Percentiles rank a stretch among this genome's conserved stretches.
These are phyloP conservation scores for Stegophylla sp. DNA, from an alignment of 2,888 invertebrate genomes.

Conservation along the genomic window DNA sequence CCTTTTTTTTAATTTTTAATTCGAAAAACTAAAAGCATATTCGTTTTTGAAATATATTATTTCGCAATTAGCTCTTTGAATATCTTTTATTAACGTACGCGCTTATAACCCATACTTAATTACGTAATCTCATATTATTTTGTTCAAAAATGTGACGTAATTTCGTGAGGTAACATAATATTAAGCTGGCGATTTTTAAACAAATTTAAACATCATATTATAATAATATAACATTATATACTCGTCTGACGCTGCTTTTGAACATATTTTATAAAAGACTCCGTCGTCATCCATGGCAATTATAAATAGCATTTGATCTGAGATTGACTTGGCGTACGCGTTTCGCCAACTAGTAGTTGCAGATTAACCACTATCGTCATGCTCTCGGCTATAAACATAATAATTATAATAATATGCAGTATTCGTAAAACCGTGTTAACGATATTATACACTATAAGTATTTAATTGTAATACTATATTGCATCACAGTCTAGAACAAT, in stretches of 20 bases:
- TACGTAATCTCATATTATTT: too few relatives aligned
- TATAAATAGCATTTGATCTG: background rate
- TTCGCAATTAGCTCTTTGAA: too few relatives aligned
- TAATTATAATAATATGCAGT: too few relatives aligned
- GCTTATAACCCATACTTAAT: too few relatives aligned
- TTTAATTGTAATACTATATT: background rate
- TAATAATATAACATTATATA: background rate
- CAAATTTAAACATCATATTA: too few relatives aligned
- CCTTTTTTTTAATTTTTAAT: too few relatives aligned
- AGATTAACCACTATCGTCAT: background rate
- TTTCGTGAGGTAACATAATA: too few relatives aligned
- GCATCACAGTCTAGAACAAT: constrained; percentile 5
- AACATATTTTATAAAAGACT: too few relatives aligned
- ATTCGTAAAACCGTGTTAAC: background rate
- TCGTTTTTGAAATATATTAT: too few relatives aligned
- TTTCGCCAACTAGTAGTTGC: background rate
- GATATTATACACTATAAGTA: background rate
- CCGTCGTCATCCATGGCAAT: background rate
- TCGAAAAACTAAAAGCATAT: too few relatives aligned
- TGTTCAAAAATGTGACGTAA: too few relatives aligned
- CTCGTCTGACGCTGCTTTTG: background rate
- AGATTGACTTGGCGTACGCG: background rate
- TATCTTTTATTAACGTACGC: too few relatives aligned
- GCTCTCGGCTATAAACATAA: background rate
- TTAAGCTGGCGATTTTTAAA: background rate